These are phyloP conservation scores for Caenorhabditis brenneri DNA, from an alignment of 1,140 invertebrate genomes.

Conservation along the genomic window DNA sequence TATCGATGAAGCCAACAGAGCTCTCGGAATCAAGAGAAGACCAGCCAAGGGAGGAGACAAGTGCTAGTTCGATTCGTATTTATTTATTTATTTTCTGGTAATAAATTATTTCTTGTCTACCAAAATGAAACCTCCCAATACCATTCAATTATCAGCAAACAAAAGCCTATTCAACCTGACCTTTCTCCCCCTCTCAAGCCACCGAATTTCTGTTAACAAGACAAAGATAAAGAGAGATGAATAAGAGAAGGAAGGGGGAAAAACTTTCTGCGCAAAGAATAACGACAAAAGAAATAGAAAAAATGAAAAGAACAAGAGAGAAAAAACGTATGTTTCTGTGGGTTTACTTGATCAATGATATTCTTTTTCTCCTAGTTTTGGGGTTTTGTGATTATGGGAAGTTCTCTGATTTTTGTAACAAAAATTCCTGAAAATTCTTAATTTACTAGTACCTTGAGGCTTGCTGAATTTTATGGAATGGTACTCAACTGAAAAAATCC, in stretches of 20 bases:
- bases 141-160: constrained; percentile 13
- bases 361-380: not conserved
- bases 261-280: not conserved
- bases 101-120: no score
- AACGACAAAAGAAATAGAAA: not conserved
- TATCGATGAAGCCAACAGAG: constrained; percentile 36
- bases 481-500: no score
- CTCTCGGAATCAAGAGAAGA: not conserved
- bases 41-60: not conserved
- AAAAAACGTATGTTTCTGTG: not conserved
- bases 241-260: not conserved
- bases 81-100: not conserved
- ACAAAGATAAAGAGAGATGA: constrained; percentile 33
- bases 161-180: not conserved
- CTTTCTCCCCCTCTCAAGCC: constrained; percentile 15
- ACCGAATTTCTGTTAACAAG: not conserved
- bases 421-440: no score
- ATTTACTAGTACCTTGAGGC: no score
- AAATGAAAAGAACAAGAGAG: not conserved
- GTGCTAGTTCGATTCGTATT: not conserved
- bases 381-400: no score
- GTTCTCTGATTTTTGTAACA: no score
- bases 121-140: not conserved
- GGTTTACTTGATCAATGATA: not conserved
- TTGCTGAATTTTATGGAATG: no score